Evolutionary conservation across 1,140 invertebrate genomes (phyloP).

Genomic region (Homarus americanus): DNA sequence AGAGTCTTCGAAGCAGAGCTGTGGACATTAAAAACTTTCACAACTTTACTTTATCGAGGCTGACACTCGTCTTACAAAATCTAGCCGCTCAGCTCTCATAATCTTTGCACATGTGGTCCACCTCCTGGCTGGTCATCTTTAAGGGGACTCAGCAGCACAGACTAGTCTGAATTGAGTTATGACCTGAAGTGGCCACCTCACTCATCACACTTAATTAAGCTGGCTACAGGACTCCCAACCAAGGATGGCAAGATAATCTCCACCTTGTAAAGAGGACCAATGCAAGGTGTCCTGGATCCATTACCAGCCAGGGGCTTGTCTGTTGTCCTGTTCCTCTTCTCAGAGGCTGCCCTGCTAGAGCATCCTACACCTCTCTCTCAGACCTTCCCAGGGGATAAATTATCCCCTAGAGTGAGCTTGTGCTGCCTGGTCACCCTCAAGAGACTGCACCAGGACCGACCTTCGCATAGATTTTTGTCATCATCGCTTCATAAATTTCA

Average conservation of each 20-base stretch:
- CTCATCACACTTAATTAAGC: background rate
- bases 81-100: background rate
- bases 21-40: slow-evolving; percentile 76
- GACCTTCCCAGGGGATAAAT: background rate
- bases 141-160: too few relatives aligned
- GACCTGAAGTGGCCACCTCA: background rate
- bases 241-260: background rate
- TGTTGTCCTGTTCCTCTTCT: background rate
- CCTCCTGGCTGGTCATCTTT: background rate
- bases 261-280: background rate
- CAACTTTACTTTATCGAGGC: background rate
- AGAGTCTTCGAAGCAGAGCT: slow-evolving; percentile 92
- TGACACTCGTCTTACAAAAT: background rate
- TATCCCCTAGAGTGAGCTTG: background rate
- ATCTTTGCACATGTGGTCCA: background rate
- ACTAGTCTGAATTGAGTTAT: background rate
- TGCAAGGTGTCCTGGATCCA: background rate
- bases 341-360: background rate
- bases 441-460: background rate
- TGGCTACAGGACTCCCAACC: background rate
- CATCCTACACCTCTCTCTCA: background rate
- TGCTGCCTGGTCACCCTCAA: background rate
- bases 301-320: background rate
- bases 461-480: background rate
- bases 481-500: background rate